Evolutionary conservation across 2,113 vertebrate species (phyloP).

Genomic region (Microtus ochrogaster): DNA sequence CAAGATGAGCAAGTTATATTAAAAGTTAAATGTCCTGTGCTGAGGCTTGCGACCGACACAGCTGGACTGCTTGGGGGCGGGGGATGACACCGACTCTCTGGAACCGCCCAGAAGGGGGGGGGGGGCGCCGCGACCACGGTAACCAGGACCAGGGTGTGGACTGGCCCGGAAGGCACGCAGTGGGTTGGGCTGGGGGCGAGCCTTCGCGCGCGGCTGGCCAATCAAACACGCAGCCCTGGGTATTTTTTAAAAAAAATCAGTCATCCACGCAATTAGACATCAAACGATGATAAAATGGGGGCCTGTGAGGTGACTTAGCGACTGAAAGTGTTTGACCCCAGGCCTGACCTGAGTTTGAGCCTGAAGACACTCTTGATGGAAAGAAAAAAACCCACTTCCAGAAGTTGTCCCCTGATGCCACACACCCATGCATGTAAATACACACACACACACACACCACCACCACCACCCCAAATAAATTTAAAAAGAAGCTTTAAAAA

Average conservation of each 20-base stretch:
- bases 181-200: neutral
- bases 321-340: neutral
- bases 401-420: neutral
- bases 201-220: neutral
- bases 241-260: neutral
- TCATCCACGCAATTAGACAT: slow-evolving; percentile 23
- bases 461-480: neutral
- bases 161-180: neutral
- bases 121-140: neutral
- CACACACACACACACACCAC: neutral
- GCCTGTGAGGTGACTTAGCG: neutral
- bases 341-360: neutral
- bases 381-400: neutral
- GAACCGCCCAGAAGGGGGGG: slow-evolving; percentile 58
- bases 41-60: neutral
- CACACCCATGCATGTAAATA: fast-evolving
- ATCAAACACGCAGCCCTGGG: neutral
- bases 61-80: neutral
- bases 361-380: no score
- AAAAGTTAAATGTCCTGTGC: neutral
- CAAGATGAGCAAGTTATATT: neutral
- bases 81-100: neutral
- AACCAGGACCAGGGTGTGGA: neutral
- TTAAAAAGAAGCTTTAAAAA: neutral
- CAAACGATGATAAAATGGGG: neutral